phyloP scores from a whole-genome alignment of 2,888 invertebrate species.

The Pammene aurita region DNA sequence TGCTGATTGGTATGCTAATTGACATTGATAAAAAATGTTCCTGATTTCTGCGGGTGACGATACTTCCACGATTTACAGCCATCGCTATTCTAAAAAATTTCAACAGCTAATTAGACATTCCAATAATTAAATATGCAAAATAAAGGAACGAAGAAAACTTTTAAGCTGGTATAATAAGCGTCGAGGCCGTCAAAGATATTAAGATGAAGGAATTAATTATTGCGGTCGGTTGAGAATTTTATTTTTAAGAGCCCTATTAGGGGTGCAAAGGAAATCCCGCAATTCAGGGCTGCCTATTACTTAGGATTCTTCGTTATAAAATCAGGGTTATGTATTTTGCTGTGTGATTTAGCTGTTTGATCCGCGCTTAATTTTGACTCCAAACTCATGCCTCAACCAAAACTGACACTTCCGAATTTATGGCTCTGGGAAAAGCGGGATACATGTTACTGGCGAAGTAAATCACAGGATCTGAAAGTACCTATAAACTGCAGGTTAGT shows the following conservation, averaged over 20 bases:
- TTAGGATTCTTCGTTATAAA: conserved; percentile 32
- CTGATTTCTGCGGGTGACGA: too few relatives aligned
- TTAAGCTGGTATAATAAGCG: conserved; percentile 31
- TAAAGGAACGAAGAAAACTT: conserved; percentile 9
- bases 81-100: neutral
- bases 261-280: conserved; percentile 22
- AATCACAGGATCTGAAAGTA: neutral
- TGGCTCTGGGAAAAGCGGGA: conserved; percentile 4
- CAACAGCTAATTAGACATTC: neutral
- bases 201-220: conserved; percentile 40
- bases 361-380: conserved; percentile 32
- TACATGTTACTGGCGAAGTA: conserved; percentile 18
- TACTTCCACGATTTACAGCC: neutral
- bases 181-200: conserved; percentile 33
- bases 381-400: conserved; percentile 24
- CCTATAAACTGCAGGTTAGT: neutral
- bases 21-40: too few relatives aligned
- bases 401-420: conserved; percentile 32
- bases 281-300: conserved; percentile 29
- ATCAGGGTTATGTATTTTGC: conserved; percentile 34
- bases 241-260: conserved; percentile 40
- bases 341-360: conserved; percentile 36
- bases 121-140: conserved; percentile 9
- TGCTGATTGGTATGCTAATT: too few relatives aligned
- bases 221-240: conserved; percentile 37